Evolutionary conservation across 2,113 vertebrate species (phyloP).

Genomic region (Brienomyrus brachyistius): DNA sequence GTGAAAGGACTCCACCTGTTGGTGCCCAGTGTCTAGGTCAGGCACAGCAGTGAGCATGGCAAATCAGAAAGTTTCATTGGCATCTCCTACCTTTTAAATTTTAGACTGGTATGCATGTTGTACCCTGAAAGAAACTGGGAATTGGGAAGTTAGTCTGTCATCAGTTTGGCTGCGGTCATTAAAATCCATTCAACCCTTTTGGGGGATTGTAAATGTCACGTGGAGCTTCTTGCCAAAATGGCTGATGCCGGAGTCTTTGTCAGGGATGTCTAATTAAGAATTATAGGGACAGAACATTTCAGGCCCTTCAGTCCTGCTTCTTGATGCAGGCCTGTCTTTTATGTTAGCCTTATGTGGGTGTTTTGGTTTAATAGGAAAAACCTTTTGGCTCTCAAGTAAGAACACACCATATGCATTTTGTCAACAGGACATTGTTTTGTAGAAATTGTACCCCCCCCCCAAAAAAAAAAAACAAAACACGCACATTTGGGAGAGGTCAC

Average conservation of each 20-base stretch:
- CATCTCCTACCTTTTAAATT: background rate
- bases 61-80: background rate
- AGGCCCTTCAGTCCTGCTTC: background rate
- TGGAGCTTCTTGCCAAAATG: constrained; percentile 16
- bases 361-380: background rate
- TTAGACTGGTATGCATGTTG: background rate
- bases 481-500: background rate
- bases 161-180: background rate
- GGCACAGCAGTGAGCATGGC: constrained; percentile 1
- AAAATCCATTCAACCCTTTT: background rate
- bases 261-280: constrained; percentile 9
- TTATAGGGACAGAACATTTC: background rate
- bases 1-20: constrained; percentile 67
- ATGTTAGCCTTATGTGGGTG: background rate
- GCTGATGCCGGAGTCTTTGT: constrained; percentile 9
- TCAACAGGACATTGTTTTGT: background rate
- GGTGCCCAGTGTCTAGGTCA: constrained; percentile 47
- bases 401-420: background rate
- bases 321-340: background rate
- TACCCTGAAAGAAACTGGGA: background rate
- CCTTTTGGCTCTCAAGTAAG: background rate
- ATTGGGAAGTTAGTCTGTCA: background rate
- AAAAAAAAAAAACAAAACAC: background rate
- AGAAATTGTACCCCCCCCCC: background rate
- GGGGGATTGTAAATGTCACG: constrained; percentile 7